Conservation (phyloP, 2,113 vertebrate species). For the Dendrocopos noguchii region DNA sequence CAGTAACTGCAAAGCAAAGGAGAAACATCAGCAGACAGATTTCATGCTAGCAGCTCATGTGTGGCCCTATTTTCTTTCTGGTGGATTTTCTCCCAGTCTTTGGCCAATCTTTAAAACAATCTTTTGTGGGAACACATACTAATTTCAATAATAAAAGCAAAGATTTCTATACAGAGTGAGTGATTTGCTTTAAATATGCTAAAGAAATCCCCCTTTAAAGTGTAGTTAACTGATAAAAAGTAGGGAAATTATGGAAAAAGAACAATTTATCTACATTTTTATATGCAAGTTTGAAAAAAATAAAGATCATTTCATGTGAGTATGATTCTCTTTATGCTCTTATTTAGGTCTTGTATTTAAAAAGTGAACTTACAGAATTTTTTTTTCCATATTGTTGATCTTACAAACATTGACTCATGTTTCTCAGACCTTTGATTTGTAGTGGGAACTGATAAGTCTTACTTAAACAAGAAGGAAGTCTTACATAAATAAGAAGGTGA, state of each 20-base stretch:
- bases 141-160: neutral
- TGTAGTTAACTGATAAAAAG: neutral
- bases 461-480: conserved; percentile 20
- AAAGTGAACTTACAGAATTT: neutral
- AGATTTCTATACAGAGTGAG: neutral
- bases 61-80: neutral
- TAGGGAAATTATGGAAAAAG: neutral
- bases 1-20: neutral
- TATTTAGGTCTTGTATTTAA: neutral
- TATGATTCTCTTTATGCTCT: no score
- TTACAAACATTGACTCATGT: neutral
- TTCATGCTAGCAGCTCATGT: neutral
- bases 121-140: neutral
- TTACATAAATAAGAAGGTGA: conserved; percentile 15
- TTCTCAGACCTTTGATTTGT: conserved; percentile 29
- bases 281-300: neutral
- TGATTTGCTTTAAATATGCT: neutral
- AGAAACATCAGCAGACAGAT: neutral
- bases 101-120: neutral
- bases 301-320: no score
- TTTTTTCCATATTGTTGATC: neutral
- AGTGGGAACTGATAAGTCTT: conserved; percentile 18
- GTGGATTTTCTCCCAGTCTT: neutral
- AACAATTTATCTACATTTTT: neutral
- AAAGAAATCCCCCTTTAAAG: neutral